These are phyloP conservation scores for Brenthis hecate DNA, from an alignment of 2,888 invertebrate species.

Conservation along the genomic window DNA sequence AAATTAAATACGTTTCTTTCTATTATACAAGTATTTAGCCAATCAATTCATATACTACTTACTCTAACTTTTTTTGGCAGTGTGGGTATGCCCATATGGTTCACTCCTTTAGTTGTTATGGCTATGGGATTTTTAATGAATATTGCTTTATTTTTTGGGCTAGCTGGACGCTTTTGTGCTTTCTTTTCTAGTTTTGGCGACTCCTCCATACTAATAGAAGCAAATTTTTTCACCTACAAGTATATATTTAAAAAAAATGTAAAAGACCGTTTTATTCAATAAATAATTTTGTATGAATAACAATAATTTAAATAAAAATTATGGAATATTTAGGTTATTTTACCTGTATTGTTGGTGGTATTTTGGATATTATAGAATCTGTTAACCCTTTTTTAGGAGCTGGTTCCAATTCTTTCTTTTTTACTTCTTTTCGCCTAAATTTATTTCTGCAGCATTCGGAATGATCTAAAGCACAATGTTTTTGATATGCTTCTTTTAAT, in stretches of 20 bases:
- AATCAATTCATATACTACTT: slow-evolving; percentile 39
- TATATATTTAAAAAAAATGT: background rate
- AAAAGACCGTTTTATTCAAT: background rate
- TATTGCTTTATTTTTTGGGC: slow-evolving; percentile 59
- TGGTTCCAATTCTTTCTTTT: slow-evolving; percentile 51
- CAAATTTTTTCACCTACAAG: slow-evolving; percentile 74
- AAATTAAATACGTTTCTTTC: background rate
- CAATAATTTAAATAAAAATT: background rate
- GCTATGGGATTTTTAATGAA: slow-evolving; percentile 56
- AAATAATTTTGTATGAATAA: background rate
- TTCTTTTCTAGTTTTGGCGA: slow-evolving; percentile 57
- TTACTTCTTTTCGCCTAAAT: slow-evolving; percentile 50
- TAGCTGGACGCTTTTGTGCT: slow-evolving; percentile 59
- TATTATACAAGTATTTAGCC: slow-evolving; percentile 30
- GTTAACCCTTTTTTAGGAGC: slow-evolving; percentile 39
- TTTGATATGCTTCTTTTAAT: slow-evolving; percentile 63
- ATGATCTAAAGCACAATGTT: slow-evolving; percentile 60
- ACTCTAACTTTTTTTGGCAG: slow-evolving; percentile 66
- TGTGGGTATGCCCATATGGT: slow-evolving; percentile 38
- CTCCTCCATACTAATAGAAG: slow-evolving; percentile 64
- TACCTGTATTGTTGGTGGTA: slow-evolving; percentile 73
- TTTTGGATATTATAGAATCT: slow-evolving; percentile 56
- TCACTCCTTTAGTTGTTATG: slow-evolving; percentile 3
- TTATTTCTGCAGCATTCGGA: slow-evolving; percentile 70
- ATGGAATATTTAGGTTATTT: background rate